Evolutionary conservation across 2,797 vertebrate genomes (phyloP), one percentile per base, ranked within the genome.

Genomic region (Gallinago solitaria): DNA sequence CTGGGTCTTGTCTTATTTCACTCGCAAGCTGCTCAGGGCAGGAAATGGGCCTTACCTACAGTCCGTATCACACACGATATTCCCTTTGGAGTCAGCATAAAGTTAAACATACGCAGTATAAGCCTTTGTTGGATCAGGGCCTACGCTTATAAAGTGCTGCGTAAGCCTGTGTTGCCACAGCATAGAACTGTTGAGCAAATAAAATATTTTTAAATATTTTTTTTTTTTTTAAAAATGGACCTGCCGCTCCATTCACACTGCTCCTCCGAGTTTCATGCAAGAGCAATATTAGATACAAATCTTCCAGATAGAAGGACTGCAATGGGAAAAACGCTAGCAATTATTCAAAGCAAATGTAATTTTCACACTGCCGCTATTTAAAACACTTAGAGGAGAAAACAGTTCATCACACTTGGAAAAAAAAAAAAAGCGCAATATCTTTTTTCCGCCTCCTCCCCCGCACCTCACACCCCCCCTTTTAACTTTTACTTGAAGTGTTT

Each of bases 341-440:
- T 97, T 97, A 96, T 96, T 96, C 96, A 96, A 97, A 96, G 96
- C 90, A 97, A 97, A 96, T 95, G 93, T 90, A 95, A 95, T 97
- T 96, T 97, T 97, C 96, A 97, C 95, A 96, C 93, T 95, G 94
- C 65, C 94, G 93, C 95, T 97, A 96, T 97, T 97, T 97, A 96
- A 97, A 96, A 96, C 92, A 94, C 91, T 94, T 96, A 96, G 94
- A 95, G 93, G 91, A 96, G 94, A 95, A 95, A 96, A 97, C 95
- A 95, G 96, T 96, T 97, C 95, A 97, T 95, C 95, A 93, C 96
- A 96, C 96, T 95, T 93, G 68, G 88, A 78, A 88, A 90, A 93
- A 81, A 75, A 95, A 35, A 79, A 91, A 96, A 97, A 96, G 95
- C 96, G 94, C 96, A 96, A 93, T 95, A 97, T 96, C 95, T 96